Evolutionary conservation across 1,140 invertebrate species (phyloP), one percentile per base, ranked within the genome.

Genomic region (Diabrotica virgifera): DNA sequence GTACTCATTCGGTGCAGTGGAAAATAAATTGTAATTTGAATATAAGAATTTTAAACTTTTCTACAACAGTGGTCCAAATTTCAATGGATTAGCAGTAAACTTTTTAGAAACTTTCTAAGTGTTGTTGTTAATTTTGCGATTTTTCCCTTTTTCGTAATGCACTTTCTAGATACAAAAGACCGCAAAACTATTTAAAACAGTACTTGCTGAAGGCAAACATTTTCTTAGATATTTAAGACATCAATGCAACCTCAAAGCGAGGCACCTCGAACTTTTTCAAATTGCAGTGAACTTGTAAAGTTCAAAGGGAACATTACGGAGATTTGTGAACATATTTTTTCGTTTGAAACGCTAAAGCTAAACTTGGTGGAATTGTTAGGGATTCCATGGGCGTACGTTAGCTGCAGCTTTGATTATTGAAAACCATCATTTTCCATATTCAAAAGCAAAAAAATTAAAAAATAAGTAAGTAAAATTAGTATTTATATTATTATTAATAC

Each of bases 201-300:
- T 46, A n/a, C 40, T 10, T 8, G 8, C 8, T n/a, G n/a, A 46
- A 60, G 57, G 52, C 37, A 58, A 59, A 65, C 56, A 59, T 55
- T 59, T 59, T 59, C 57, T 53, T 65, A 37, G 58, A 50, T 59
- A 65, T 65, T 60, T 53, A 65, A 46, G 63, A 60, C 52, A 36
- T 52, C 52, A 64, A 37, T 59, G 11, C 40, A 59, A 24, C 64
- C 37, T 66, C 65, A 66, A 66, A 66, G 64, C 40, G 40, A 46
- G 57, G 38, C 36, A 37, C 24, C 55, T 36, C 10, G 7, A 57
- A 12, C 11, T 53, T 36, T 57, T 57, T 36, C 35, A 57, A 57
- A 57, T 57, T 36, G 24, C 55, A 57, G 8, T n/a, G 36, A 57
- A 57, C 55, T 57, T 57, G 24, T n/a, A 37, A 36, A 57, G 24